Evolutionary conservation across 2,797 vertebrate genomes (phyloP).

Genomic region (Erithacus rubecula): DNA sequence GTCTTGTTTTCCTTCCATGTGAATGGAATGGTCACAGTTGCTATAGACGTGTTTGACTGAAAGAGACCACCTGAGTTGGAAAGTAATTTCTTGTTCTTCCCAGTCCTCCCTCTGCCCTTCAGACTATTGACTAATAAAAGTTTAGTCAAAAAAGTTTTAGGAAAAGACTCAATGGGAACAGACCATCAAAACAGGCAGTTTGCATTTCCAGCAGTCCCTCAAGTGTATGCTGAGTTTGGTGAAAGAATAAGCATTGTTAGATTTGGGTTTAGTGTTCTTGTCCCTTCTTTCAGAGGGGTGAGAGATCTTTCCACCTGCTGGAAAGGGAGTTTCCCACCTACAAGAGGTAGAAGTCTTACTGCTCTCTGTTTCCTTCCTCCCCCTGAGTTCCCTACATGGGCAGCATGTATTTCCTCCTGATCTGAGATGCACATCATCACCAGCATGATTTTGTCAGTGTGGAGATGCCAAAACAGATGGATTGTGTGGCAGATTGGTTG

Average conservation of each 20-base stretch:
- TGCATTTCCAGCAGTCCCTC: neutral
- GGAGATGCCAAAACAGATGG: neutral
- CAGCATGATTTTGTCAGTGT: neutral
- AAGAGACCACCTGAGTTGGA: neutral
- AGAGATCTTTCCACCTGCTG: neutral
- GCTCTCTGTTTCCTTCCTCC: neutral
- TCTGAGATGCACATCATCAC: neutral
- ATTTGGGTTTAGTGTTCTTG: neutral
- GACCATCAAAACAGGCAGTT: neutral
- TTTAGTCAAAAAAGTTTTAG: neutral
- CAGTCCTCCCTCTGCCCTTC: neutral
- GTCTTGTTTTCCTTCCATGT: neutral
- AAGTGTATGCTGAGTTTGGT: neutral
- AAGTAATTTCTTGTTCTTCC: neutral
- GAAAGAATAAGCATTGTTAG: neutral
- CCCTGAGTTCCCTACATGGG: neutral
- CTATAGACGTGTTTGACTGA: neutral
- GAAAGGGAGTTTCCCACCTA: neutral
- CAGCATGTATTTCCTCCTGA: neutral
- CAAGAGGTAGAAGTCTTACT: neutral
- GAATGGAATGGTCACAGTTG: neutral
- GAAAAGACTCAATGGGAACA: neutral
- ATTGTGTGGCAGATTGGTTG: neutral
- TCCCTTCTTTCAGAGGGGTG: neutral
- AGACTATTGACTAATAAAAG: neutral